Conservation (phyloP, 2,888 invertebrate species). For the Beris chalybata region DNA sequence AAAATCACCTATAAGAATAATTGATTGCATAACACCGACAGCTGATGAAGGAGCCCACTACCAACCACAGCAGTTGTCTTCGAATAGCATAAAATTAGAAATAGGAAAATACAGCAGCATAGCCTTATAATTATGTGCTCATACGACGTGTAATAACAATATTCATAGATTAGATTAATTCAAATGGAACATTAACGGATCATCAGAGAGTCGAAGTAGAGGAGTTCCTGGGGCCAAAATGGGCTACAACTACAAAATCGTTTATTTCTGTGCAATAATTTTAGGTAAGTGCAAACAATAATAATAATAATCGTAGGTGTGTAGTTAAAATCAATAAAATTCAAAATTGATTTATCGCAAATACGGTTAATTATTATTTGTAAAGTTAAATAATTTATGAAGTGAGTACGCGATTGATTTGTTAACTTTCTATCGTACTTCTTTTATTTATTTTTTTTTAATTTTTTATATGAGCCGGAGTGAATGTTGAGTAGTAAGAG, state of each 20-base stretch:
- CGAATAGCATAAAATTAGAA: too few relatives aligned
- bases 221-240: constrained; percentile 42
- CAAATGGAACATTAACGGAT: constrained; percentile 30
- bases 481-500: constrained; percentile 10
- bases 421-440: too few relatives aligned
- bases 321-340: too few relatives aligned
- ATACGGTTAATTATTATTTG: too few relatives aligned
- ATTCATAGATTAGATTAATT: constrained; percentile 26
- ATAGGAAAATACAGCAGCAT: too few relatives aligned
- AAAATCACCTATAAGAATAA: neutral
- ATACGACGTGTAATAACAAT: constrained; percentile 18
- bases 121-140: too few relatives aligned
- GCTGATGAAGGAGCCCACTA: neutral
- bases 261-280: constrained; percentile 54
- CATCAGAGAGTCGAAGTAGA: constrained; percentile 14
- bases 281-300: constrained; percentile 43
- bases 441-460: too few relatives aligned
- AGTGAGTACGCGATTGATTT: too few relatives aligned
- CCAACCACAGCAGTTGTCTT: neutral
- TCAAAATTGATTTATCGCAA: too few relatives aligned
- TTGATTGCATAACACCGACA: constrained; percentile 15
- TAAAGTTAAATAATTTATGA: too few relatives aligned
- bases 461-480: neutral
- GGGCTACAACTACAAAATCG: constrained; percentile 54
- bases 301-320: too few relatives aligned